A percentile compares a stretch with the other conserved stretches of the same genome.
Evolutionary conservation across 2,113 vertebrate species (phyloP).

Genomic region (Andinoacara biseriatus): DNA sequence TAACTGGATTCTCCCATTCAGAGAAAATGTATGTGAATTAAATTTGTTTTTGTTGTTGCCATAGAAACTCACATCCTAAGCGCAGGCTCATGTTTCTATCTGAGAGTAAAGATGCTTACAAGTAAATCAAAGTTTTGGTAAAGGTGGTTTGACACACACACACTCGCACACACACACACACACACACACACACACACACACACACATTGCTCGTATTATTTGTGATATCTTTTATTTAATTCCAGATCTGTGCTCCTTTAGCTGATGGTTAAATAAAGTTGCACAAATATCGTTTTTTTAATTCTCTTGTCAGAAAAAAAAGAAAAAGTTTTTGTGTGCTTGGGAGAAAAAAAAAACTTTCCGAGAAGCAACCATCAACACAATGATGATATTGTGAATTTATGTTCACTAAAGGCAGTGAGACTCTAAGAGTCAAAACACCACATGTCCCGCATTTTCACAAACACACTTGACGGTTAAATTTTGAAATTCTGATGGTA

Average conservation of each 20-base stretch:
- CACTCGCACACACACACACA: too few relatives aligned
- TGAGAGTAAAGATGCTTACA: background rate
- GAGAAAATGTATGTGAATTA: background rate
- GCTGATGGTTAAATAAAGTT: background rate
- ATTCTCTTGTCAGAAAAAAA: too few relatives aligned
- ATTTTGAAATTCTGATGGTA: constrained; percentile 51
- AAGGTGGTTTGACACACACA: background rate
- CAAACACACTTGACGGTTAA: constrained; percentile 27
- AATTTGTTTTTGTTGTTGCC: background rate
- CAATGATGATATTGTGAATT: background rate
- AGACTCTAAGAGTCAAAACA: background rate
- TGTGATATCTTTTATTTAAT: background rate
- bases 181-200: background rate
- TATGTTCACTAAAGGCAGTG: background rate
- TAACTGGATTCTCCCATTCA: background rate
- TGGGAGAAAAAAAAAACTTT: accelerated
- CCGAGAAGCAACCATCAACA: too few relatives aligned
- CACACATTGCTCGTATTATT: background rate
- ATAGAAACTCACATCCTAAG: background rate
- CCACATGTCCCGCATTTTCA: background rate
- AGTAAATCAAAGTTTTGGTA: background rate
- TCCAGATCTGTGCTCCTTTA: background rate
- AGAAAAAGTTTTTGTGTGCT: background rate
- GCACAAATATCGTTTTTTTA: background rate
- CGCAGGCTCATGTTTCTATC: background rate